phyloP scores from a whole-genome alignment of 2,888 invertebrate species.

The Notocelia uddmanniana region DNA sequence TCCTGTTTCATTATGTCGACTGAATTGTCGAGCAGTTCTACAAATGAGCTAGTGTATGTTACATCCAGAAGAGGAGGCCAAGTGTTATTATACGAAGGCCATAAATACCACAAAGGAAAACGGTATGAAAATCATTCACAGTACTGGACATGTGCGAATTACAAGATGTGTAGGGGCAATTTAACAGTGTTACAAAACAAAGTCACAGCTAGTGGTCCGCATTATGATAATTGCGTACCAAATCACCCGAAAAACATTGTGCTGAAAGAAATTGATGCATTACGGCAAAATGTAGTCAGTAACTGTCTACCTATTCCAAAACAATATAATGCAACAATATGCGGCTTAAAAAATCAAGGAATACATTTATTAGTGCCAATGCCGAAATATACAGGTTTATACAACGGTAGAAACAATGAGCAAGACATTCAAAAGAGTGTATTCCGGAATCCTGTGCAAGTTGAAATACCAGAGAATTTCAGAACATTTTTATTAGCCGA shows the following conservation, averaged over 20 bases:
- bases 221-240: not conserved
- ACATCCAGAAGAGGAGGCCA: slow-evolving; percentile 1
- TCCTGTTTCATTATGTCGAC: slow-evolving; percentile 1
- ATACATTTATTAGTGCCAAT: slow-evolving; percentile 10
- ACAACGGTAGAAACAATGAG: not conserved
- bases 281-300: slow-evolving; percentile 12
- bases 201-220: not conserved
- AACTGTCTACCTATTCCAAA: slow-evolving; percentile 16
- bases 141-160: not conserved
- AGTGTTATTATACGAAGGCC: slow-evolving; percentile 2
- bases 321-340: slow-evolving; percentile 28
- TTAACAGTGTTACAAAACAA: slow-evolving; percentile 1
- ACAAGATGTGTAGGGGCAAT: slow-evolving; percentile 1
- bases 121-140: not conserved
- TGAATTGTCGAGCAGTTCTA: not conserved
- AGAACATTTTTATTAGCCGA: slow-evolving; percentile 1
- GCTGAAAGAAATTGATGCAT: slow-evolving; percentile 2
- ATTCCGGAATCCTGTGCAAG: no score
- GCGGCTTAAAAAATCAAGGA: slow-evolving; percentile 7
- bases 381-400: slow-evolving; percentile 6
- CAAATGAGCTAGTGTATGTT: not conserved
- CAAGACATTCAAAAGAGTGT: not conserved
- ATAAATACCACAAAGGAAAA: not conserved
- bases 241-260: slow-evolving; percentile 3
- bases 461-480: slow-evolving; percentile 8